Evolutionary conservation across 2,888 invertebrate species (phyloP), one percentile per base, ranked within the genome.

Genomic region (Magallana nippona): DNA sequence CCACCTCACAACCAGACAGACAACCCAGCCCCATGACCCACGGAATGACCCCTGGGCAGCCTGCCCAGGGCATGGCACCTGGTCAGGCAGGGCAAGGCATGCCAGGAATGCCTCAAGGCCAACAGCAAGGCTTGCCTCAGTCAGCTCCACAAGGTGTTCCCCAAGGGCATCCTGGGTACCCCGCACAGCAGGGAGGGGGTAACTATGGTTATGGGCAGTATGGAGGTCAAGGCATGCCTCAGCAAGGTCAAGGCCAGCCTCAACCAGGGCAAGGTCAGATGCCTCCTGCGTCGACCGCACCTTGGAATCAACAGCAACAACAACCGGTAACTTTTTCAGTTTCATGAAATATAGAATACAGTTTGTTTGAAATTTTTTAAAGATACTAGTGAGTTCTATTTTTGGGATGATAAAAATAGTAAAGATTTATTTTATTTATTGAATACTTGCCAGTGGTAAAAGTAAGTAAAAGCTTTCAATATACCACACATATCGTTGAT

Each of bases 91-190:
- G n/a, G 60, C 60, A 71, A 27, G 71, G 71, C 27, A 22, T 27
- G 27, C 71, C 71, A 1, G 71, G 71, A 27, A 71, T 71, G 71
- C 71, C 71, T 15, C 71, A 62, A 55, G 78, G 32, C 44, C 82
- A 77, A 32, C 79, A 82, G 15, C 83, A 78, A 32, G 83, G 83
- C 71, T 15, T 71, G 27, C 84, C 82, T 2, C 85, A 84, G 63
- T 85, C 79, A 82, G 44, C 44, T 44, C 44, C 5, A 44, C 80
- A 83, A 78, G 88, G 86, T 77, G 88, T 87, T 19, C 86, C 85
- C 15, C 87, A 82, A 81, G 84, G 84, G 78, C 89, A 87, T 63
- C 87, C 84, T 15, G 83, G 84, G 15, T 85, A 84, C 17, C 84
- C 82, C 15, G 84, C 81, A 71, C 87, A 86, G 81, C 83, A 83